Percentiles rank a stretch among this genome's conserved stretches.
Conservation (phyloP, 2,113 vertebrate species). For the Charina bottae region DNA sequence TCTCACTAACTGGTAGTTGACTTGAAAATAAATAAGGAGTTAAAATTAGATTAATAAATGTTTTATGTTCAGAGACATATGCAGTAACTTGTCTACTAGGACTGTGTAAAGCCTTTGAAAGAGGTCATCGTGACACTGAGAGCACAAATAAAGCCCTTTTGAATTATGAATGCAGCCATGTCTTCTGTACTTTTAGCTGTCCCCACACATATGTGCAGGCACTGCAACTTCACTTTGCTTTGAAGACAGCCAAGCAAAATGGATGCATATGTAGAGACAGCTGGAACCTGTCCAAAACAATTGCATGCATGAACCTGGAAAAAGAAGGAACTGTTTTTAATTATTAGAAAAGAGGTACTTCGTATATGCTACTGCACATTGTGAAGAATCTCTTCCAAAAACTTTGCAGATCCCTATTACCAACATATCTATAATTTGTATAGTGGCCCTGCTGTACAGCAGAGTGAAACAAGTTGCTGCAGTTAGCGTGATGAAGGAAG, state of each 20-base stretch:
- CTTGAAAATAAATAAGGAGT: neutral
- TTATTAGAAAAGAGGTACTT: neutral
- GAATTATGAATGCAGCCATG: neutral
- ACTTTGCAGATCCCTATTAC: neutral
- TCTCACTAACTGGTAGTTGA: neutral
- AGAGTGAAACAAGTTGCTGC: neutral
- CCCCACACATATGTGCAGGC: too few relatives aligned
- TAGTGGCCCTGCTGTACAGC: neutral
- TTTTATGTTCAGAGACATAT: neutral
- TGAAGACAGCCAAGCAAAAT: neutral
- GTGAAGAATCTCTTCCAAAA: neutral
- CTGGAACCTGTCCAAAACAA: neutral
- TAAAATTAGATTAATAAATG: neutral
- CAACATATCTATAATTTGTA: too few relatives aligned
- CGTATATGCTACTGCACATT: neutral
- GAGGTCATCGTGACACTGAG: neutral
- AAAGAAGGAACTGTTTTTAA: neutral
- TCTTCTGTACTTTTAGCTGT: neutral
- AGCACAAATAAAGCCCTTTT: neutral
- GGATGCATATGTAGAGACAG: neutral
- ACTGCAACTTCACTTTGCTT: neutral
- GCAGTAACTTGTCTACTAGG: neutral
- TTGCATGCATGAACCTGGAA: too few relatives aligned
- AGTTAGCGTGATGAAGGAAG: neutral
- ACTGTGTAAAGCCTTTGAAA: neutral